Base-by-base conservation (phyloP, 2,113 vertebrate species). In the Perccottus glenii region DNA sequence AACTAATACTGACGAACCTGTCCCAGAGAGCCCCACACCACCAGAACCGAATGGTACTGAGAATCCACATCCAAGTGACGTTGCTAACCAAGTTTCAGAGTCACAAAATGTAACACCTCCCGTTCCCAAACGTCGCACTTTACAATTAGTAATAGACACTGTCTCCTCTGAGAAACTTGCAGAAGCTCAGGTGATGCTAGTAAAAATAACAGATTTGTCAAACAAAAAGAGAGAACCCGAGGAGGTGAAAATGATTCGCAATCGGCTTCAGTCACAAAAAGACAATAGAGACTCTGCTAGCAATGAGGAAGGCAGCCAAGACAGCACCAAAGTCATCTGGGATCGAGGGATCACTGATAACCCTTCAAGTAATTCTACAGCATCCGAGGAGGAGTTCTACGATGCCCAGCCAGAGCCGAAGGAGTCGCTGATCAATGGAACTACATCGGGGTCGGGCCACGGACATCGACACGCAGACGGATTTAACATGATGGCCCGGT, bases 371-470 rank as follows among this genome's bases (percentile, higher is more conserved):
- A 86, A 90, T 11, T 98, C 96, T 15, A 95, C 95, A 0, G 78
- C 90, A 43, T 98, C 96, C 0, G 96, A 97, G 0, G 96, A 98
- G 0, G 96, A 98, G 72, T 96, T 93, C 79, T 96, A 91, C 0
- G 95, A 98, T 47, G 5, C 65, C 1, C 77, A 67, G 27, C 46
- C 56, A 1, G 75, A 90, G 33, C 27, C 27, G 0, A 76, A 43
- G 1, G 71, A 82, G 11, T 38, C n/a, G 0, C 6, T 90, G 15
- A 35, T 57, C 36, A 91, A 91, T 0, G 88, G 90, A 3, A 66
- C 66, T 44, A 78, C 64, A 0, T 52, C 81, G 0, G 88, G 83
- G 5, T 91, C 89, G 0, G 88, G 89, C 12, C 76, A 53, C 0
- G 77, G 79, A 16, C 14, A 49, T 33, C 77, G 85, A 5, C 74